Conservation (phyloP, 2,888 invertebrate species). For the Hyalella azteca region DNA sequence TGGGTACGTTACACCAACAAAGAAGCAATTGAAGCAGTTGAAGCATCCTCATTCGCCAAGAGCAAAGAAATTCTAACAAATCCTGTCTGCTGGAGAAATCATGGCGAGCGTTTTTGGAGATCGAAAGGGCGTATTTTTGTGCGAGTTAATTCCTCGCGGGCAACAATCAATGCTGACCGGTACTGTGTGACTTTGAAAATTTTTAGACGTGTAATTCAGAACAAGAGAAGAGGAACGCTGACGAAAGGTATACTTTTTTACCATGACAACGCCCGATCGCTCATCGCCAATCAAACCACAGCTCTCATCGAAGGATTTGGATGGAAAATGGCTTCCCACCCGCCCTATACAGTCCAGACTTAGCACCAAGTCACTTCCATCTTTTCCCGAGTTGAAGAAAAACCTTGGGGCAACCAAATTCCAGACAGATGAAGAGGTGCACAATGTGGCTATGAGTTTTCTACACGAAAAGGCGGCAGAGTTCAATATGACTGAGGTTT, state of each 20-base stretch:
- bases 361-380: background rate
- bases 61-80: no score
- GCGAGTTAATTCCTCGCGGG: no score
- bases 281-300: background rate
- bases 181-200: background rate
- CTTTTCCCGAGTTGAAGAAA: background rate
- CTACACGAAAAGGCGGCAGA: background rate
- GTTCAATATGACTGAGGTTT: background rate
- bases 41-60: no score
- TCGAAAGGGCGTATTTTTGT: no score
- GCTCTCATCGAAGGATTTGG: background rate
- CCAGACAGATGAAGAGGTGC: no score
- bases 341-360: background rate
- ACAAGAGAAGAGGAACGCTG: background rate
- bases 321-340: background rate
- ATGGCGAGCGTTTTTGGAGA: no score
- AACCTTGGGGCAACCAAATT: background rate
- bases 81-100: no score
- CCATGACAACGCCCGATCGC: background rate
- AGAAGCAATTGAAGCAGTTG: no score
- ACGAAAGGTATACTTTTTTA: background rate
- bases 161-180: background rate
- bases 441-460: no score
- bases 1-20: no score
- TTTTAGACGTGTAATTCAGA: background rate